Evolutionary conservation across 2,113 vertebrate species (phyloP).

Genomic region (Crotalus helleri): DNA sequence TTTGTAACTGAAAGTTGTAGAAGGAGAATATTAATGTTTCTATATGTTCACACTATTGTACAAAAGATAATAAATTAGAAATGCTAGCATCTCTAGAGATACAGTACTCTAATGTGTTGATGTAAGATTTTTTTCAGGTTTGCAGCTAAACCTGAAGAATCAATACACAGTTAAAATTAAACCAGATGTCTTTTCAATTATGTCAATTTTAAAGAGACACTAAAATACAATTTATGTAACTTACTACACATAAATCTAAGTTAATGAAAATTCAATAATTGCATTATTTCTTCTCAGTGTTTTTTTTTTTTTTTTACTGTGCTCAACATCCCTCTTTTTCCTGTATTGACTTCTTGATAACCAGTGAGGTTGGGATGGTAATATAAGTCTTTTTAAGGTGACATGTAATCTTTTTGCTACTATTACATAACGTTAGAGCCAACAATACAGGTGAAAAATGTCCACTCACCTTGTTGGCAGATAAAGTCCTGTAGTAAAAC

Average conservation of each 20-base stretch:
- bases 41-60: background rate
- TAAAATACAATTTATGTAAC: background rate
- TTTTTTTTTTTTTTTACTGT: background rate
- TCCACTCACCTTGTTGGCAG: slow-evolving; percentile 92
- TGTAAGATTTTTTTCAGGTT: background rate
- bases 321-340: background rate
- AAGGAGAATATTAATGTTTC: background rate
- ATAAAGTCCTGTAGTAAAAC: slow-evolving; percentile 97
- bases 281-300: background rate
- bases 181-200: background rate
- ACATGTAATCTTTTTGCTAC: background rate
- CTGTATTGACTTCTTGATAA: background rate
- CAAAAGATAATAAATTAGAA: background rate
- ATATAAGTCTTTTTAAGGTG: background rate
- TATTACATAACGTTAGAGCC: background rate
- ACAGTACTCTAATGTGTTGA: background rate
- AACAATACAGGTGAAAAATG: background rate
- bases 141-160: background rate
- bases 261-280: background rate
- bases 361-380: background rate
- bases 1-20: background rate
- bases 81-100: background rate
- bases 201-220: background rate
- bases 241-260: background rate
- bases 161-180: background rate